phyloP scores from a whole-genome alignment of 2,113 vertebrate species.

The Spea multiplicata region DNA sequence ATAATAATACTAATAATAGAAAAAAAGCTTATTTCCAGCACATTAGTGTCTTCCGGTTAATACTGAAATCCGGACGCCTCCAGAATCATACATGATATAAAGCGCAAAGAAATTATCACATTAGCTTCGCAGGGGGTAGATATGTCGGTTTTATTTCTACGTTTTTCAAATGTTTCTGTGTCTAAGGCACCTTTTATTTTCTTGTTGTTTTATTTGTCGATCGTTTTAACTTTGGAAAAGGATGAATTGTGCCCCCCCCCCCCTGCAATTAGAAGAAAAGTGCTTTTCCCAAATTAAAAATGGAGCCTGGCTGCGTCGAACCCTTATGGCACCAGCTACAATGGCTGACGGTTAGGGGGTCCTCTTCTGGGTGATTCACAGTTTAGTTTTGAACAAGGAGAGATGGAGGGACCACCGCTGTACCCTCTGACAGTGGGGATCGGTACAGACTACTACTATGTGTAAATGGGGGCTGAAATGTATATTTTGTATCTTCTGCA shows the following conservation, averaged over 20 bases:
- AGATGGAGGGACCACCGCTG: not conserved
- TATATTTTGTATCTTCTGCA: not conserved
- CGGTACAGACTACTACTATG: constrained; percentile 15
- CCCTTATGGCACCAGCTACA: not conserved
- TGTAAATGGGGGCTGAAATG: constrained; percentile 2
- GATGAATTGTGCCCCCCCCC: not conserved
- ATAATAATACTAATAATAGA: not conserved
- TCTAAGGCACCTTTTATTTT: constrained; percentile 46
- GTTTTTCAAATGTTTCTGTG: constrained; percentile 31
- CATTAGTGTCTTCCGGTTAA: constrained; percentile 28
- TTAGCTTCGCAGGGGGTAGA: not conserved
- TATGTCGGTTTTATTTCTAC: constrained; percentile 15
- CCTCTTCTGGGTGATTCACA: constrained; percentile 25
- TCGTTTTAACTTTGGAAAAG: not conserved
- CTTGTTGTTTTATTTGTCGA: not conserved
- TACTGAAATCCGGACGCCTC: constrained; percentile 19
- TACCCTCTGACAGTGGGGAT: not conserved
- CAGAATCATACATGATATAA: constrained; percentile 30
- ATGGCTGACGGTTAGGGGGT: no score
- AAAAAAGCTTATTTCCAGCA: constrained; percentile 32
- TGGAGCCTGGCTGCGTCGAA: not conserved
- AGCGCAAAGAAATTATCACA: not conserved
- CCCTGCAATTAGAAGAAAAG: not conserved
- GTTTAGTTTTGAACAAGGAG: constrained; percentile 14
- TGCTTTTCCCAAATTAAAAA: not conserved